phyloP scores from a whole-genome alignment of 2,888 invertebrate species.

The Strigamia crassipes region DNA sequence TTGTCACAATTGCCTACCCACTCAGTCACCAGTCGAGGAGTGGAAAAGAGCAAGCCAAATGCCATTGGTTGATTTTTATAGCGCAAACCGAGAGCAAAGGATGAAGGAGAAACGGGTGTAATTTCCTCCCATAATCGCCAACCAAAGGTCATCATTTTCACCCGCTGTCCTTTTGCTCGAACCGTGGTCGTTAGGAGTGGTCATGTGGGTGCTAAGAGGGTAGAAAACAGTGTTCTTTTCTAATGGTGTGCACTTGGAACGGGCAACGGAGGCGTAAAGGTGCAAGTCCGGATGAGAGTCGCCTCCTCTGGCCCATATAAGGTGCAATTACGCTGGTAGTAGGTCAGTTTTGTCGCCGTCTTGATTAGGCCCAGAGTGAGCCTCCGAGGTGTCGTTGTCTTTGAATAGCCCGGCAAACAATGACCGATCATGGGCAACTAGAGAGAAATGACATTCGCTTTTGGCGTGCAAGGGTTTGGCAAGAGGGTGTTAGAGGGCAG shows the following conservation, averaged over 20 bases:
- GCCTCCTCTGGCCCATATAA: background rate
- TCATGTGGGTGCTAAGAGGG: background rate
- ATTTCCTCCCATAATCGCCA: conserved; percentile 3
- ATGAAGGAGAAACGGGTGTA: conserved; percentile 10
- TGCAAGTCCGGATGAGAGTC: background rate
- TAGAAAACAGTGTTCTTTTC: background rate
- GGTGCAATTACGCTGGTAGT: conserved; percentile 3
- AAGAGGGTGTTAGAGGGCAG: conserved; percentile 4
- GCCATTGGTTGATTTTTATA: conserved; percentile 1
- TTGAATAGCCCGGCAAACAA: background rate
- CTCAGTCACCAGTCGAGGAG: background rate
- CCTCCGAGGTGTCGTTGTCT: conserved; percentile 10
- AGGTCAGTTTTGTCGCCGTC: background rate
- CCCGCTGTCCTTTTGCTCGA: background rate
- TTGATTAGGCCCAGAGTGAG: conserved; percentile 4
- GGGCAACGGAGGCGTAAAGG: background rate
- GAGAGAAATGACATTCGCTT: background rate
- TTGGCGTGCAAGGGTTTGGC: conserved; percentile 3
- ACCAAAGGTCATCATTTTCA: conserved; percentile 10
- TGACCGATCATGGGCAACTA: conserved; percentile 10
- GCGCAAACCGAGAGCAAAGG: conserved; percentile 4
- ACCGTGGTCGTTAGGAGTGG: conserved; percentile 3
- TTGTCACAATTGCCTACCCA: conserved; percentile 2
- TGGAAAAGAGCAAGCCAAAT: background rate
- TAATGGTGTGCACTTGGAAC: background rate